Base-by-base conservation (phyloP, 2,888 invertebrate genomes). In the Molorchus minor region DNA sequence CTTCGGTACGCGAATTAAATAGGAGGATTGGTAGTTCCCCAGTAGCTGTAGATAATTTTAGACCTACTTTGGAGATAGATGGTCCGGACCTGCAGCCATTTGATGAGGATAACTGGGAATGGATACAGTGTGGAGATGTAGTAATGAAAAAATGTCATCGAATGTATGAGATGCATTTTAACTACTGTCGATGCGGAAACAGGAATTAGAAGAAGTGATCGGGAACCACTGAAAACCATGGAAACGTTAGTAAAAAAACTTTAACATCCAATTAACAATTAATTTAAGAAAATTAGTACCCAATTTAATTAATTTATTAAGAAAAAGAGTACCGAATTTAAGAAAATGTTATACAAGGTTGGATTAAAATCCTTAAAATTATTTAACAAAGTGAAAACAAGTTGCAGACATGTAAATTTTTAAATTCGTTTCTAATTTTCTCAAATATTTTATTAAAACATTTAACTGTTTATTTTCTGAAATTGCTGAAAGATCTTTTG, bases 41-140 rank as follows among this genome's bases (percentile, higher is more conserved):
- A 4, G 78, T 85, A 2, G 72, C 79, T 8, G 71, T 77, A 10
- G 67, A 79, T 21, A 81, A 84, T 71, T 86, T 86, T 72, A 77
- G 87, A 55, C 85, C 86, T 3, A 87, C 84, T 71, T 81, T 87
- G 46, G 71, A 85, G 0, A 76, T 87, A 1, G 78, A 81, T 16
- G 83, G 82, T 13, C 72, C 75, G n/a, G 67, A 75, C 19, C 55
- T 75, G 5, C 45, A 61, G 43, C 72, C 84, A 1, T 84, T 79
- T 65, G 79, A 73, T 3, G 85, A 87, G 75, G 86, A 86, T 61
- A 67, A 77, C 12, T 86, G 86, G 86, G 78, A 81, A 16, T 85
- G 83, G 80, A 75, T 86, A n/a, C 83, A 81, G 72, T 82, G 87
- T 21, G 86, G 86, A 0, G 77, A 81, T 19, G 81, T 80, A 1